Percentiles rank a stretch among this genome's conserved stretches.
phyloP scores from a whole-genome alignment of 2,797 vertebrate species.

The Betta splendens region DNA sequence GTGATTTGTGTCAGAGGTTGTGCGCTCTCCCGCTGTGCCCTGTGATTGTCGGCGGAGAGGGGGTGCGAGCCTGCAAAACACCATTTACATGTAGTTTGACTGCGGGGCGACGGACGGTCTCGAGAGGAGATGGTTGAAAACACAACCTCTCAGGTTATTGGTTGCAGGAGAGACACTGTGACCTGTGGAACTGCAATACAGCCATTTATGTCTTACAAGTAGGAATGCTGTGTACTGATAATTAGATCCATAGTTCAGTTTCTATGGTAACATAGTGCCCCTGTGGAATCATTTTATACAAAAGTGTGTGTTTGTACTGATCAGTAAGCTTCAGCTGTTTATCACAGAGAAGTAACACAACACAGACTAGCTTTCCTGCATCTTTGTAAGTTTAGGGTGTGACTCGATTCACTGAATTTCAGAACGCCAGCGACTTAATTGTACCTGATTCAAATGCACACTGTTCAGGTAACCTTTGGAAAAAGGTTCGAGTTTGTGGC shows the following conservation, averaged over 20 bases:
- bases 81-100: slow-evolving; percentile 29
- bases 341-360: slow-evolving; percentile 4
- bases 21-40: slow-evolving; percentile 38
- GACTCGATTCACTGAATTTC: too few species aligned
- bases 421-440: too few species aligned
- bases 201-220: neutral
- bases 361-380: neutral
- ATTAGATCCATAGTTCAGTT: slow-evolving; percentile 7
- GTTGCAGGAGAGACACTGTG: neutral
- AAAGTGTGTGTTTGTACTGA: neutral
- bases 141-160: neutral
- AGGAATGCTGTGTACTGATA: neutral
- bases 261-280: slow-evolving; percentile 7
- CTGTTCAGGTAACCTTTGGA: too few species aligned
- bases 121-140: slow-evolving; percentile 10
- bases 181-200: neutral
- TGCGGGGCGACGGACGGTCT: slow-evolving; percentile 17
- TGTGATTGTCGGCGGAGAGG: slow-evolving; percentile 29
- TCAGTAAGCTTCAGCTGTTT: slow-evolving; percentile 6
- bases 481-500: too few species aligned
- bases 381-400: neutral
- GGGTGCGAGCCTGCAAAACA: slow-evolving; percentile 12
- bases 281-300: neutral
- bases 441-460: too few species aligned
- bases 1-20: slow-evolving; percentile 47